Percentiles rank a stretch among this genome's conserved stretches.
Conservation (phyloP, 2,888 invertebrate genomes). For the Encarsia formosa region DNA sequence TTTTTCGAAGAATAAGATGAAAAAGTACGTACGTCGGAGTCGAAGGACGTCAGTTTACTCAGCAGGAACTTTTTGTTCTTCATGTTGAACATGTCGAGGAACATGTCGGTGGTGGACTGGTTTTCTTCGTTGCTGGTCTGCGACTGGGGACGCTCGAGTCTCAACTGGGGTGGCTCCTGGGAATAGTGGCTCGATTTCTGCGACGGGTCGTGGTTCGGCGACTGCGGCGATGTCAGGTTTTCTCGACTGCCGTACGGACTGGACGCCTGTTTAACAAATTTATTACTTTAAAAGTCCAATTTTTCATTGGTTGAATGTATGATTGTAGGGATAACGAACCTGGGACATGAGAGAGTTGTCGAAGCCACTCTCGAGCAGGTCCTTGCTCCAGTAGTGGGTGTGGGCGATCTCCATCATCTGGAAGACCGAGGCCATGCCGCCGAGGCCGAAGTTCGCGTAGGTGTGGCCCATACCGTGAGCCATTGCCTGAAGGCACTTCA, state of each 20-base stretch:
- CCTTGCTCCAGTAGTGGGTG: conserved; percentile 96
- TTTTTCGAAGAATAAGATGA: neutral
- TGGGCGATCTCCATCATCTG: conserved; percentile 97
- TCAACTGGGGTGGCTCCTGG: conserved; percentile 60
- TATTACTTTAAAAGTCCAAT: neutral
- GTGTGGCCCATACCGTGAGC: conserved; percentile 88
- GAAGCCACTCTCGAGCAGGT: conserved; percentile 60
- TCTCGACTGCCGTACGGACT: conserved; percentile 68
- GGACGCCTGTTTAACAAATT: conserved; percentile 51
- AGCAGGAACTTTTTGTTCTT: conserved; percentile 73
- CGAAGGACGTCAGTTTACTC: conserved; percentile 83
- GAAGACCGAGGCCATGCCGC: conserved; percentile 96
- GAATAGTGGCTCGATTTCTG: conserved; percentile 31
- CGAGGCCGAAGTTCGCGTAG: conserved; percentile 87
- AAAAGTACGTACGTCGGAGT: conserved; percentile 70
- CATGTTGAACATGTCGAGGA: conserved; percentile 89
- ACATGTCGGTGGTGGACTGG: conserved; percentile 84
- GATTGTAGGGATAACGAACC: conserved; percentile 35
- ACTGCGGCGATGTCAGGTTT: conserved; percentile 64
- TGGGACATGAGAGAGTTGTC: conserved; percentile 54
- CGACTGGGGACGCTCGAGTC: conserved; percentile 55
- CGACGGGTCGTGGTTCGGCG: conserved; percentile 59
- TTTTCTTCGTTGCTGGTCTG: conserved; percentile 58
- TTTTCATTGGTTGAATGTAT: neutral
- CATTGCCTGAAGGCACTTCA: conserved; percentile 85